phyloP scores from a whole-genome alignment of 2,888 invertebrate species.

The Phrixothrix hirtus region DNA sequence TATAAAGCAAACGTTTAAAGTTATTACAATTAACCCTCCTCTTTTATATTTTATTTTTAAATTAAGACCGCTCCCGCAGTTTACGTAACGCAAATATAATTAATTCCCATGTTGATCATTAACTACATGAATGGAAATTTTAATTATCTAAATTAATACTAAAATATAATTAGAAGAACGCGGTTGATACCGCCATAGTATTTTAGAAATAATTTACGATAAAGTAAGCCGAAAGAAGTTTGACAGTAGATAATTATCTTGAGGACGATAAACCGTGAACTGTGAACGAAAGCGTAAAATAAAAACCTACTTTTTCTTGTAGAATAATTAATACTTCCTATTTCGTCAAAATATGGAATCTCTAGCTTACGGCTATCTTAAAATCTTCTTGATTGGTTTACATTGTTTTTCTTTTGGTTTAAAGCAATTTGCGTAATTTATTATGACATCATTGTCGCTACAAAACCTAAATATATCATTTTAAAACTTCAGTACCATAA shows the following conservation, averaged over 20 bases:
- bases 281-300: constrained; percentile 10
- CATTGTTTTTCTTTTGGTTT: too few species aligned
- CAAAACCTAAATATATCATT: too few species aligned
- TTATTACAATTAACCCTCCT: neutral
- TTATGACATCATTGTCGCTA: neutral
- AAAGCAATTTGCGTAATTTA: neutral
- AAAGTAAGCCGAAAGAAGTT: neutral
- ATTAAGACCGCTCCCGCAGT: neutral
- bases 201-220: neutral
- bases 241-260: neutral
- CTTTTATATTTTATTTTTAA: neutral
- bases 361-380: neutral
- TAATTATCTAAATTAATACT: constrained; percentile 5
- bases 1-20: neutral
- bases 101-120: neutral
- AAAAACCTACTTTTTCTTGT: neutral
- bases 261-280: constrained; percentile 2
- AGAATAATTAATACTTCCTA: constrained; percentile 4
- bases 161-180: too few species aligned
- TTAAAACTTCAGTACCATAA: too few species aligned
- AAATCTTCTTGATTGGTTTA: neutral
- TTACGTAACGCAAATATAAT: constrained; percentile 7
- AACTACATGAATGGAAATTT: constrained; percentile 6
- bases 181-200: too few species aligned
- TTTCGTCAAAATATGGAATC: constrained; percentile 1